Conservation (phyloP, 2,888 invertebrate genomes). For the Terebella lapidaria region DNA sequence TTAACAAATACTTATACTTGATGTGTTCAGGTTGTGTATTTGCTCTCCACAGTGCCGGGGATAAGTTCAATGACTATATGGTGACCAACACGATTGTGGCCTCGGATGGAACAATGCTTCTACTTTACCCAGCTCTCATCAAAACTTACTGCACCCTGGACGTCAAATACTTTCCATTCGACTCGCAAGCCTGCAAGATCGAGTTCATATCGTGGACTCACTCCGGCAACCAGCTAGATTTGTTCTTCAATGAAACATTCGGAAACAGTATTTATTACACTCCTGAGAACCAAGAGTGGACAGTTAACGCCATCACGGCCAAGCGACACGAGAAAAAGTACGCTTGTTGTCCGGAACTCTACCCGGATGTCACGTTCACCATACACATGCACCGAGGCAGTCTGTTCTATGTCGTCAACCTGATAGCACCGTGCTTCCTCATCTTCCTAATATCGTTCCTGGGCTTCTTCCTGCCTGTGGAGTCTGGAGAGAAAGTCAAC, state of each 20-base stretch:
- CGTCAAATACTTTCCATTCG: conserved; percentile 58
- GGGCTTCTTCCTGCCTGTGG: conserved; percentile 34
- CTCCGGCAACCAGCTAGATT: conserved; percentile 50
- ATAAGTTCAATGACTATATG: conserved; percentile 33
- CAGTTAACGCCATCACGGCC: conserved; percentile 27
- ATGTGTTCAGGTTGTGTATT: too few species aligned
- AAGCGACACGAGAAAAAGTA: conserved; percentile 27
- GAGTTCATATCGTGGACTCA: conserved; percentile 58
- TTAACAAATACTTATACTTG: too few species aligned
- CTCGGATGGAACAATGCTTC: conserved; percentile 56
- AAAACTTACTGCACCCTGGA: conserved; percentile 55
- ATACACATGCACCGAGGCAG: conserved; percentile 32
- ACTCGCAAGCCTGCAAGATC: conserved; percentile 55
- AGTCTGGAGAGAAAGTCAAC: conserved; percentile 33
- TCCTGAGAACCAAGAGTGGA: conserved; percentile 77
- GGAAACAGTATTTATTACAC: conserved; percentile 58
- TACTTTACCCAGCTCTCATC: conserved; percentile 56
- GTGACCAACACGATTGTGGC: conserved; percentile 56
- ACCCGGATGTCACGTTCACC: conserved; percentile 36
- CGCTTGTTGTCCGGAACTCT: conserved; percentile 33
- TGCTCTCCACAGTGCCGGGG: conserved; percentile 32
- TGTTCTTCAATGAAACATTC: conserved; percentile 25
- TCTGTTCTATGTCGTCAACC: conserved; percentile 34
- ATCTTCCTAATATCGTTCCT: conserved; percentile 34
- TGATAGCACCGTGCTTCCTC: conserved; percentile 33